Evolutionary conservation across 2,888 invertebrate species (phyloP).

Genomic region (Belgica antarctica): DNA sequence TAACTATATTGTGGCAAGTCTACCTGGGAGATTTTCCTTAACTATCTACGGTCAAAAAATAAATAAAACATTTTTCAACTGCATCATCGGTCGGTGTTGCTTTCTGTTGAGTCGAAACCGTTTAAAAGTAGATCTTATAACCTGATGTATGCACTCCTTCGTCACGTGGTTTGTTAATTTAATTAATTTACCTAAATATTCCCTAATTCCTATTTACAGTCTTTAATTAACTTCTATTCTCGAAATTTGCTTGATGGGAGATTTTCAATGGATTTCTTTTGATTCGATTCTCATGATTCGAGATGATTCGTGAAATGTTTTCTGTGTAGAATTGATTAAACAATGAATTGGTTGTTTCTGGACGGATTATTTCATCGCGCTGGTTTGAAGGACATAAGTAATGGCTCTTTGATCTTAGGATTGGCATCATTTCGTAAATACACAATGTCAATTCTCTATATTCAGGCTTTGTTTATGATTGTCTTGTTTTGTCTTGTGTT

Average conservation of each 20-base stretch:
- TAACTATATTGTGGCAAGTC: background rate
- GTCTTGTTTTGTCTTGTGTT: background rate
- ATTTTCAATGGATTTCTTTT: background rate
- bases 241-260: background rate
- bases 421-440: background rate
- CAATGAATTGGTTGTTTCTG: background rate
- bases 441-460: background rate
- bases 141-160: background rate
- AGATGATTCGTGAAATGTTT: background rate
- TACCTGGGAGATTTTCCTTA: conserved; percentile 1
- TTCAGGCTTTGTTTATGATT: background rate
- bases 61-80: conserved; percentile 15
- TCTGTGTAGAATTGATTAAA: background rate
- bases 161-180: background rate
- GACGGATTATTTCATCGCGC: background rate
- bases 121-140: background rate
- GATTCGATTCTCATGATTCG: background rate
- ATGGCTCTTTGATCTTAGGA: no score
- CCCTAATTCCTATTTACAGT: conserved; percentile 11
- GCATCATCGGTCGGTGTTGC: background rate
- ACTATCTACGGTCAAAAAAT: conserved; percentile 1
- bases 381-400: no score
- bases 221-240: background rate
- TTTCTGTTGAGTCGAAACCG: background rate
- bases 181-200: conserved; percentile 1